These are phyloP conservation scores for Bilobella aurantiaca DNA, from an alignment of 1,140 invertebrate species.

Conservation along the genomic window DNA sequence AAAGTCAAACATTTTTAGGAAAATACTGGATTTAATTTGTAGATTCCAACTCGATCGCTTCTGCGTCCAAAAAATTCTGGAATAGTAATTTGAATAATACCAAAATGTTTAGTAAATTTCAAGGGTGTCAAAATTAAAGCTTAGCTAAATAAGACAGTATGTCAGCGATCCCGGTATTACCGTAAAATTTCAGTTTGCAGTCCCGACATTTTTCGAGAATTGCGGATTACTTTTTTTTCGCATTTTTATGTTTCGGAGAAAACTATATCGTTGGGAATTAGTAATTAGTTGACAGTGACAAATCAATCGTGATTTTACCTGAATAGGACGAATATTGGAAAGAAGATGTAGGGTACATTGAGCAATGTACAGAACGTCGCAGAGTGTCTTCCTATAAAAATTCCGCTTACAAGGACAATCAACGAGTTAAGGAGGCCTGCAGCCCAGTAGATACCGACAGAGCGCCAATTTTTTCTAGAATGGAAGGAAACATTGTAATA, in stretches of 20 bases:
- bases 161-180: too few species aligned
- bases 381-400: constrained; percentile 23
- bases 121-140: too few species aligned
- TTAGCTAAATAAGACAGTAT: too few species aligned
- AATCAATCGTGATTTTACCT: constrained; percentile 20
- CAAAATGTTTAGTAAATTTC: too few species aligned
- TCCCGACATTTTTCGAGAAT: too few species aligned
- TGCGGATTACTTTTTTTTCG: too few species aligned
- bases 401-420: constrained; percentile 28
- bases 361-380: constrained; percentile 33
- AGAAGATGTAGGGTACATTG: constrained; percentile 32
- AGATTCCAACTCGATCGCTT: constrained; percentile 17
- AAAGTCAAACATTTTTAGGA: constrained; percentile 18
- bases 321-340: constrained; percentile 25
- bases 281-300: too few species aligned
- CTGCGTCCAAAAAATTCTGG: constrained; percentile 23
- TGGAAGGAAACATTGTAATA: constrained; percentile 10
- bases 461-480: constrained; percentile 30
- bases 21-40: neutral
- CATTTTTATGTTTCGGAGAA: too few species aligned
- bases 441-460: constrained; percentile 27
- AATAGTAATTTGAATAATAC: constrained; percentile 10
- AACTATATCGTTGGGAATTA: too few species aligned
- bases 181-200: too few species aligned
- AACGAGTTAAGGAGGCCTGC: constrained; percentile 32